Evolutionary conservation across 2,888 invertebrate species (phyloP).

Genomic region (Glyphotaelius pellucidus): DNA sequence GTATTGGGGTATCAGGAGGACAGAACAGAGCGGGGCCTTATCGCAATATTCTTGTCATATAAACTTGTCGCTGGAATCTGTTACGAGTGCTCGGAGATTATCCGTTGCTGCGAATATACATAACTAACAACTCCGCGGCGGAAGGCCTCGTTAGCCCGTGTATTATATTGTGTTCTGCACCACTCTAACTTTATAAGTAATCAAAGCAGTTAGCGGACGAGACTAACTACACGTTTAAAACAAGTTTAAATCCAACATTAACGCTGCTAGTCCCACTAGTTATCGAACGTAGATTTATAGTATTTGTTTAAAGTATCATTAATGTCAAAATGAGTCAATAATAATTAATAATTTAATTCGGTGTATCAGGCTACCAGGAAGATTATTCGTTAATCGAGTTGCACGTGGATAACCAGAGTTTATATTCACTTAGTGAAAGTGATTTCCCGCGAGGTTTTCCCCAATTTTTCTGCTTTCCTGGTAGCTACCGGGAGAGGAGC

Average conservation of each 20-base stretch:
- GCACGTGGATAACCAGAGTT: constrained; percentile 34
- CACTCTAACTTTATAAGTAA: constrained; percentile 42
- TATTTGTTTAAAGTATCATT: not conserved
- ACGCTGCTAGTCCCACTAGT: not conserved
- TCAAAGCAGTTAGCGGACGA: constrained; percentile 5
- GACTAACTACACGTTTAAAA: not conserved
- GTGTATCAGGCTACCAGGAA: not conserved
- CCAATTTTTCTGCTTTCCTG: constrained; percentile 35
- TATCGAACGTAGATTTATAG: not conserved
- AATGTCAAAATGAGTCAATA: not conserved
- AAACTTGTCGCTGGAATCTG: constrained; percentile 65
- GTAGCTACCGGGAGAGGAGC: constrained; percentile 2
- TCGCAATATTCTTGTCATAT: constrained; percentile 64
- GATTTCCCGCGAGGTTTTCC: constrained; percentile 37
- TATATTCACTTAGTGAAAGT: constrained; percentile 41
- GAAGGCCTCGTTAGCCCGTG: constrained; percentile 43
- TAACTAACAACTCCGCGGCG: constrained; percentile 47
- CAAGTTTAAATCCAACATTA: not conserved
- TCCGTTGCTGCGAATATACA: constrained; percentile 49
- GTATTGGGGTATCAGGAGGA: constrained; percentile 39
- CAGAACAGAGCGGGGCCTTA: constrained; percentile 60
- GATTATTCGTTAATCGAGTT: constrained; percentile 6
- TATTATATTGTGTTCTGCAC: constrained; percentile 39
- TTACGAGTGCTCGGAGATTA: constrained; percentile 60
- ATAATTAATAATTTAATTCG: not conserved